Percentiles rank a stretch among this genome's conserved stretches.
Conservation (phyloP, 2,888 invertebrate species). For the Sipunculus nudus region DNA sequence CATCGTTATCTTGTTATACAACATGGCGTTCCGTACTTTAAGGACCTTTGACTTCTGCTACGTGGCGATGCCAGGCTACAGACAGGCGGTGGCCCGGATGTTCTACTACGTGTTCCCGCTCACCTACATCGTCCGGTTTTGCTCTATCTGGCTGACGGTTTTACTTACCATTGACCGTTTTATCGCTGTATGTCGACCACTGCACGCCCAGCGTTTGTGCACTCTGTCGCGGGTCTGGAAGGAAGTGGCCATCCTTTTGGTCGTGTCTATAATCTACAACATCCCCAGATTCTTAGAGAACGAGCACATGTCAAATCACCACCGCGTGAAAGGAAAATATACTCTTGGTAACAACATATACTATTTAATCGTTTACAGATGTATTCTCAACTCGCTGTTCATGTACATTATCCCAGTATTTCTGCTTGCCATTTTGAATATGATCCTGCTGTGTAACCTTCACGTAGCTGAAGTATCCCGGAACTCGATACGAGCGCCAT, state of each 20-base stretch:
- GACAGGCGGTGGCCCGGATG: neutral
- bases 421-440: conserved; percentile 33
- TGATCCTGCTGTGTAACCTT: conserved; percentile 18
- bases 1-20: conserved; percentile 1
- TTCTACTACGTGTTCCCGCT: conserved; percentile 9
- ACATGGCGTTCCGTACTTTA: neutral
- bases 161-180: conserved; percentile 9
- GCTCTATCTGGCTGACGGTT: conserved; percentile 5
- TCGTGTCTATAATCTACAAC: conserved; percentile 25
- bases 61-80: neutral
- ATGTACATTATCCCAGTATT: conserved; percentile 34
- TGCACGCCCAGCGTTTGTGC: conserved; percentile 38
- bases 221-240: conserved; percentile 24
- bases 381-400: conserved; percentile 27
- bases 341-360: conserved; percentile 14
- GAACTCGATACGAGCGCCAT: neutral
- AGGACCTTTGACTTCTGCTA: neutral
- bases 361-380: conserved; percentile 34
- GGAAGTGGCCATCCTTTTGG: conserved; percentile 19
- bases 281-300: conserved; percentile 37
- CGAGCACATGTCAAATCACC: neutral
- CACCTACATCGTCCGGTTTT: neutral
- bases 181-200: conserved; percentile 27
- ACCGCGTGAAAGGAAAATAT: too few relatives aligned
- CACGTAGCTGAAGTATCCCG: too few relatives aligned